Percentiles rank a stretch among this genome's conserved stretches.
These are phyloP conservation scores for Spodoptera frugiperda DNA, from an alignment of 1,140 invertebrate genomes.

Conservation along the genomic window DNA sequence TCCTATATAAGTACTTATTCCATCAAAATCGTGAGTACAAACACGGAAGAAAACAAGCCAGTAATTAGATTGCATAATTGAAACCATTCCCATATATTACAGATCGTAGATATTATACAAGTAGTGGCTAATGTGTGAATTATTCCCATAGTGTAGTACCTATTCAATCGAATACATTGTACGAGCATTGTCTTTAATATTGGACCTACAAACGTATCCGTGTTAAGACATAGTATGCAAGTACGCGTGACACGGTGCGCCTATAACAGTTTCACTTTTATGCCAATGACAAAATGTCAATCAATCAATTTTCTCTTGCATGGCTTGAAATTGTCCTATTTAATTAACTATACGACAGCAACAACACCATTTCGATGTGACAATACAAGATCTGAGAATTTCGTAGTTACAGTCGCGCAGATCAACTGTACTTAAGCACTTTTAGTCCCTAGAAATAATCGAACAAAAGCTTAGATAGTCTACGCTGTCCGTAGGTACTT, in stretches of 20 bases:
- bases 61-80: constrained; percentile 44
- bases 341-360: too few relatives aligned
- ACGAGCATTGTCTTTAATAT: constrained; percentile 25
- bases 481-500: too few relatives aligned
- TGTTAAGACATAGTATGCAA: constrained; percentile 6
- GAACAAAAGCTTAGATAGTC: too few relatives aligned
- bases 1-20: constrained; percentile 7
- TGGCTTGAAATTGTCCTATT: too few relatives aligned
- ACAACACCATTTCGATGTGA: too few relatives aligned
- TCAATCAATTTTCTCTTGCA: constrained; percentile 3
- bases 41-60: constrained; percentile 43
- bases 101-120: constrained; percentile 49
- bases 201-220: constrained; percentile 8
- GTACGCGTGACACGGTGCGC: not conserved
- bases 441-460: too few relatives aligned
- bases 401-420: too few relatives aligned
- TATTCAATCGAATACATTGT: constrained; percentile 30
- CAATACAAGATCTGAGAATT: too few relatives aligned
- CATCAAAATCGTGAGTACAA: constrained; percentile 32
- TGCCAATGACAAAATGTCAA: not conserved
- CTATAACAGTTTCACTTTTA: constrained; percentile 6
- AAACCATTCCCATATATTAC: constrained; percentile 46
- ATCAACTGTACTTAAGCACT: too few relatives aligned
- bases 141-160: constrained; percentile 41
- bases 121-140: constrained; percentile 48